A percentile compares a stretch with the other conserved stretches of the same genome.
Conservation (phyloP, 2,797 vertebrate genomes). For the Paramormyrops hopkinsi region DNA sequence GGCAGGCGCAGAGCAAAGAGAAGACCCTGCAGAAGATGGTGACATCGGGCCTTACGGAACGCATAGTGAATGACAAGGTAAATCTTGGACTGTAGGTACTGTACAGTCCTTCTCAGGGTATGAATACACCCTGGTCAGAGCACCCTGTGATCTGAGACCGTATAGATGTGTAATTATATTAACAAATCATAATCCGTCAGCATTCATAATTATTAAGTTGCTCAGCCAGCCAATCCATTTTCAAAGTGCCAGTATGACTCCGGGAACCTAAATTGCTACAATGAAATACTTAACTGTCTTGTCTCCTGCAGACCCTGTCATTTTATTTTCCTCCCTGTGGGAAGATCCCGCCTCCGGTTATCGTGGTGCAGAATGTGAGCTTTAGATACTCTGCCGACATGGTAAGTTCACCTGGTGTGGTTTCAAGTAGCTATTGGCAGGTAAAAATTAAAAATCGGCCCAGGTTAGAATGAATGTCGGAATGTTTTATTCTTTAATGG, state of each 20-base stretch:
- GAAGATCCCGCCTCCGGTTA: slow-evolving; percentile 96
- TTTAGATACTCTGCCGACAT: slow-evolving; percentile 84
- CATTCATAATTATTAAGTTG: background rate
- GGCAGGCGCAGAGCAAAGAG: slow-evolving; percentile 98
- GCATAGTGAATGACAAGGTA: slow-evolving; percentile 92
- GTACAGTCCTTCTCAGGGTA: background rate
- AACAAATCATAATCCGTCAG: background rate
- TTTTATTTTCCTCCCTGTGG: slow-evolving; percentile 96
- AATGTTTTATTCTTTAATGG: background rate
- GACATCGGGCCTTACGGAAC: slow-evolving; percentile 90
- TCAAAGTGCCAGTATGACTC: background rate
- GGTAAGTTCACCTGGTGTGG: slow-evolving; percentile 55
- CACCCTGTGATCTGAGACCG: background rate
- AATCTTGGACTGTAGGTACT: background rate
- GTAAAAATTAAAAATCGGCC: background rate
- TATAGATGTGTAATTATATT: background rate
- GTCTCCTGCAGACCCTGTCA: slow-evolving; percentile 77
- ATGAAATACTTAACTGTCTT: background rate
- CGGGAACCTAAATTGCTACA: background rate
- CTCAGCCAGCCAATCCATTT: background rate
- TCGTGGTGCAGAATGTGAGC: slow-evolving; percentile 99
- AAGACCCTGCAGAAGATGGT: slow-evolving; percentile 99
- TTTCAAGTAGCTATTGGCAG: background rate
- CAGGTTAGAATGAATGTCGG: background rate
- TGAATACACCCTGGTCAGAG: background rate